Conservation (phyloP, 2,797 vertebrate species). For the Todus mexicanus region DNA sequence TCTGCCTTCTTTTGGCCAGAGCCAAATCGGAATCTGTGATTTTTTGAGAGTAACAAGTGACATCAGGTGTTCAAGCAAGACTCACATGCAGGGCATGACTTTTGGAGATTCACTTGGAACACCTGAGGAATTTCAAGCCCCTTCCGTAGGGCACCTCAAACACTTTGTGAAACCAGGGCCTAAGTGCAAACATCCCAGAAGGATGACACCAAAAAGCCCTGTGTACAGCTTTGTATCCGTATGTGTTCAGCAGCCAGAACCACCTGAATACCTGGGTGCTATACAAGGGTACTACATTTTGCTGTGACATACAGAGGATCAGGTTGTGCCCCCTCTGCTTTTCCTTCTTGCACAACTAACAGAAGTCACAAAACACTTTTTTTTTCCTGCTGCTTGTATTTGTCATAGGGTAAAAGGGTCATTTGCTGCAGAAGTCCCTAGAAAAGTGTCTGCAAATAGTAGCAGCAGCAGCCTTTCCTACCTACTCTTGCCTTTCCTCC, state of each 20-base stretch:
- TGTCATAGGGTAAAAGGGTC: not conserved
- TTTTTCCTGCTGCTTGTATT: not conserved
- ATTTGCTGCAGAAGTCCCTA: not conserved
- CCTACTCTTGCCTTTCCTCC: not conserved
- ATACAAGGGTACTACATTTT: not conserved
- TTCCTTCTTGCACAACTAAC: not conserved
- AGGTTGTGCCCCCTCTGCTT: not conserved
- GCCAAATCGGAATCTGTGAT: not conserved
- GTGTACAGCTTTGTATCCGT: not conserved
- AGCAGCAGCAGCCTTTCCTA: not conserved
- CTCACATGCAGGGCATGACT: not conserved
- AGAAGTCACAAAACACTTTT: not conserved
- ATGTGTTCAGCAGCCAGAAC: not conserved
- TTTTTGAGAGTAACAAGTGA: not conserved
- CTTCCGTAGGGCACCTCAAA: not conserved
- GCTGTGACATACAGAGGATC: not conserved
- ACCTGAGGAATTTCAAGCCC: not conserved
- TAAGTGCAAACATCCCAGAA: not conserved
- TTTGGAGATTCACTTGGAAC: not conserved
- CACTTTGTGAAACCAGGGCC: not conserved
- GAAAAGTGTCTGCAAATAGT: not conserved
- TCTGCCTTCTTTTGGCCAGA: not conserved
- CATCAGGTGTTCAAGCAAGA: not conserved
- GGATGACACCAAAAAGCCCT: not conserved
- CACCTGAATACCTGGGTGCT: accelerated